Base-by-base conservation (phyloP, 2,797 vertebrate species). In the Molossus alvarezi region DNA sequence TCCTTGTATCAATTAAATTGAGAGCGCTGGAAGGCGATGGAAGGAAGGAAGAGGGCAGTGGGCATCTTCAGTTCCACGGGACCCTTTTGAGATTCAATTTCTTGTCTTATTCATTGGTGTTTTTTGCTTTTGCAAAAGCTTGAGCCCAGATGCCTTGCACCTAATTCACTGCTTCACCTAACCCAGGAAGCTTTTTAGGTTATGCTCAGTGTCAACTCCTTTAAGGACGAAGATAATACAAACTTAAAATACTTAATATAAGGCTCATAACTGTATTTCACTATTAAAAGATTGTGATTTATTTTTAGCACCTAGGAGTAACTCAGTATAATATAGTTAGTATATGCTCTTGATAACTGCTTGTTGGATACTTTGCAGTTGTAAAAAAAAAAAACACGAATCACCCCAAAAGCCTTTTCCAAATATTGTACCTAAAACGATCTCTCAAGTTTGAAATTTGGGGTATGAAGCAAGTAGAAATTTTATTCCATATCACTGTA, bases 371-470 rank as follows among this genome's bases (percentile, higher is more conserved):
- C 33, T 91, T 96, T 7, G 18, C 41, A 94, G 58, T 91, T 93
- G 91, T 83, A 17, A 73, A 71, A 77, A 80, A 85, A 45, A 45
- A 45, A 45, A 45, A 45, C 41, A 45, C 41, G 13, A 92, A 88
- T 75, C 81, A 93, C 20, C 27, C 57, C 10, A 9, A 92, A 91
- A 90, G 29, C 25, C 33, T 94, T 95, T 90, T 97, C 14, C 62
- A 58, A 90, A 41, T 85, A 77, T 71, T 81, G 9, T 77, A 85
- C 62, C 29, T 81, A 77, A 89, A 82, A 17, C 23, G 92, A 29
- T 93, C 65, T 94, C 37, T 93, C 81, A 83, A 48, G 37, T 94
- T 96, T 88, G 58, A 95, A 95, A 88, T 92, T 88, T 86, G 67
- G 85, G 60, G 53, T n/a, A 81, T 85, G 72, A 89, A 95, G 33